Conservation (phyloP, 1,140 invertebrate species). For the Diplogasteroides magnus region DNA sequence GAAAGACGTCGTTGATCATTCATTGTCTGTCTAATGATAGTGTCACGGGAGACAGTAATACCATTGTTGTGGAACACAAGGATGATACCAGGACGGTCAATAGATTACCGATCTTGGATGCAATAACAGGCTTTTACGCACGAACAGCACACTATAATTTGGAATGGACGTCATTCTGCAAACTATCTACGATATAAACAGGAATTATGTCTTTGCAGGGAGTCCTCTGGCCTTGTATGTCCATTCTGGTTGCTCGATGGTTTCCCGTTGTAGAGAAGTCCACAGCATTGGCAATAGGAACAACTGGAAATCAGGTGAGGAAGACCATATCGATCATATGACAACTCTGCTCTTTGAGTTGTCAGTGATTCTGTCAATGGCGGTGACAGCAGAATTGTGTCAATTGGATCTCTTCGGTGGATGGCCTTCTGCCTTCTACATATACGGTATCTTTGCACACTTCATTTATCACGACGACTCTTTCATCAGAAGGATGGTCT, state of each 20-base stretch:
- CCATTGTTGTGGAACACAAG: no score
- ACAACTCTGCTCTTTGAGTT: constrained; percentile 36
- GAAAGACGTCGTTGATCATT: no score
- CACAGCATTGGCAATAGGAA: constrained; percentile 48
- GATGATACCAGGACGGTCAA: no score
- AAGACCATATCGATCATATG: constrained; percentile 10
- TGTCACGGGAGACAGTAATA: no score
- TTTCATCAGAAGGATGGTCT: no score
- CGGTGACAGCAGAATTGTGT: constrained; percentile 53
- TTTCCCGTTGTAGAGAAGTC: constrained; percentile 48
- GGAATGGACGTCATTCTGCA: no score
- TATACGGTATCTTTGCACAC: constrained; percentile 38
- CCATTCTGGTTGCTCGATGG: constrained; percentile 49
- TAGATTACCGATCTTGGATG: no score
- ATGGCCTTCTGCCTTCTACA: constrained; percentile 50
- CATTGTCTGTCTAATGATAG: no score
- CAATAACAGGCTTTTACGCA: no score
- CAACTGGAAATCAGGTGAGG: constrained; percentile 49
- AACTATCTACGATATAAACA: not conserved
- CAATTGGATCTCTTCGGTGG: constrained; percentile 45
- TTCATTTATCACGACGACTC: no score
- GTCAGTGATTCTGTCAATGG: constrained; percentile 51
- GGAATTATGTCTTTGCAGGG: constrained; percentile 26
- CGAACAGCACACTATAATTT: no score
- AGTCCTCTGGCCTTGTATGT: constrained; percentile 53